Base-by-base conservation (phyloP, 1,140 invertebrate genomes). In the Cepaea nemoralis region DNA sequence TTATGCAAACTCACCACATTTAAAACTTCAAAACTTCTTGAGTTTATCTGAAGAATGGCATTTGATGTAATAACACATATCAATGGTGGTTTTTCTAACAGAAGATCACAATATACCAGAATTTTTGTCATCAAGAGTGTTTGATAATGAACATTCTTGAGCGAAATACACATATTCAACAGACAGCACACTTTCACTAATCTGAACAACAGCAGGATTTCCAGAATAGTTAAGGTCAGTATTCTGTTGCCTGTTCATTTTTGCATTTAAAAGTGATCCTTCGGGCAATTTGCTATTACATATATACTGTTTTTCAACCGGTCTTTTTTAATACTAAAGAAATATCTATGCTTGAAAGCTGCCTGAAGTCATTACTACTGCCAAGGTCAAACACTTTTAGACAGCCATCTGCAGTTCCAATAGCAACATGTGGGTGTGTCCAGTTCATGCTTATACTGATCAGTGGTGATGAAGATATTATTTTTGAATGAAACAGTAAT, bases 301-400 rank as follows among this genome's bases (percentile, higher is more conserved):
- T 24, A 66, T 27, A 19, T 1, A 40, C 39, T 22, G 6, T 22
- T 6, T 39, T 33, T 77, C 40, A 77, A 63, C 40, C 33, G 2
- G 5, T 37, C n/a, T 77, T 77, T 39, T 63, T n/a, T 37, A 77
- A 14, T 37, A 12, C n/a, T 55, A 77, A 55, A 1, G 55, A 35
- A 31, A 80, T 40, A 86, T 90, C 88, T 42, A 90, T 35, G 33
- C 89, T 87, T 83, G 88, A 82, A n/a, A 91, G 78, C 80, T 85
- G 86, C 31, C 89, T 80, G 73, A 91, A 91, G n/a, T 85, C 86
- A 82, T 89, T 88, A 33, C 88, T 87, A 83, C 90, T 89, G n/a
- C 85, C 87, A 66, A 91, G 81, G 77, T 91, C 89, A 87, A 87
- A 90, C 0, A 89, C 85, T 83, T 88, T 85, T 0, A 91, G 82